These are phyloP conservation scores for Platyscapa corneri DNA, from an alignment of 1,140 invertebrate species.

Conservation along the genomic window DNA sequence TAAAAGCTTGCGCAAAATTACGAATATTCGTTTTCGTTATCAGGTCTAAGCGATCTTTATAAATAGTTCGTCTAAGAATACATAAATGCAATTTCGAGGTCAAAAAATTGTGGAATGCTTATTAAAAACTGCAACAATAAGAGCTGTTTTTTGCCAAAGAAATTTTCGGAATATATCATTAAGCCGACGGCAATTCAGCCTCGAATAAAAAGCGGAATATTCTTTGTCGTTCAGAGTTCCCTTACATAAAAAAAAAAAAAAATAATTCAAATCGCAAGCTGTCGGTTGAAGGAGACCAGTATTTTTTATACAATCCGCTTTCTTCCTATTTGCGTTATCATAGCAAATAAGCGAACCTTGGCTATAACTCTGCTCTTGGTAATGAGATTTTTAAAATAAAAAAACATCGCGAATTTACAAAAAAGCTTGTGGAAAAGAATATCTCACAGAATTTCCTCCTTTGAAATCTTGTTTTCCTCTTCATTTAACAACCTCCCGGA, in stretches of 20 bases:
- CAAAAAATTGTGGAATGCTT: background rate
- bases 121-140: background rate
- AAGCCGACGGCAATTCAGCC: background rate
- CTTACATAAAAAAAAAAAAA: conserved; percentile 4
- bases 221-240: background rate
- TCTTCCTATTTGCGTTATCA: background rate
- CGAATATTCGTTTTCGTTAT: too few species aligned
- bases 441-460: background rate
- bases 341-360: conserved; percentile 20
- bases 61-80: background rate
- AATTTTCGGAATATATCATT: background rate
- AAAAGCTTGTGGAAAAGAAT: background rate
- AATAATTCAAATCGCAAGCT: background rate
- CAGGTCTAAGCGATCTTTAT: background rate
- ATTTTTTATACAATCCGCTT: conserved; percentile 6
- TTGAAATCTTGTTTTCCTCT: conserved; percentile 34
- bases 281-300: background rate
- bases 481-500: conserved; percentile 1
- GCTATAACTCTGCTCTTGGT: background rate
- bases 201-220: background rate
- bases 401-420: background rate
- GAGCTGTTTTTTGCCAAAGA: too few species aligned
- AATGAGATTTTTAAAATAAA: conserved; percentile 45
- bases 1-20: too few species aligned
- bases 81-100: background rate